phyloP scores from a whole-genome alignment of 2,797 vertebrate genomes.

The Lycodopsis pacificus region DNA sequence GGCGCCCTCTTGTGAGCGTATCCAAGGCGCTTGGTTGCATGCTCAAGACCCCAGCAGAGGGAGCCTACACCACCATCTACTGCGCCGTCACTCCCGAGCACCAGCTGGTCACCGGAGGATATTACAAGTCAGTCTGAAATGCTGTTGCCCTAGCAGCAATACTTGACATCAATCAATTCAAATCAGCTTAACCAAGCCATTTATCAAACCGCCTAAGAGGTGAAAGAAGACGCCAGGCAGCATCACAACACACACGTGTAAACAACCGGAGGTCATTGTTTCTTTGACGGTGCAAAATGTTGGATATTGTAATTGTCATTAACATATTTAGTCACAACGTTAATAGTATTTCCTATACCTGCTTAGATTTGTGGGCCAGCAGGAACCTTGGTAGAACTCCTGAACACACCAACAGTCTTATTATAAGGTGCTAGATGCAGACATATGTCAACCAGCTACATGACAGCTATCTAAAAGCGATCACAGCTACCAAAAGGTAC shows the following conservation, averaged over 20 bases:
- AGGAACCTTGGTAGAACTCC: background rate
- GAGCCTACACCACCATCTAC: constrained; percentile 78
- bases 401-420: background rate
- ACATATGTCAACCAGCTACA: background rate
- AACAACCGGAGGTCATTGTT: background rate
- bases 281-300: background rate
- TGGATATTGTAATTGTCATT: background rate
- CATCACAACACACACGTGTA: background rate
- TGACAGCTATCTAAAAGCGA: background rate
- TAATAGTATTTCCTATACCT: background rate
- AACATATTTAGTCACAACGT: background rate
- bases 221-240: background rate
- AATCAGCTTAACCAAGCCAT: background rate
- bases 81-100: constrained; percentile 75
- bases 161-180: background rate
- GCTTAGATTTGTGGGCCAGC: background rate
- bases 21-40: constrained; percentile 58
- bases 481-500: background rate
- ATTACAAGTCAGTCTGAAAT: constrained; percentile 77
- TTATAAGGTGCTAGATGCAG: background rate
- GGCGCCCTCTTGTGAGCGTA: constrained; percentile 56
- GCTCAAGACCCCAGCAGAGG: constrained; percentile 78
- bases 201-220: background rate
- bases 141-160: background rate
- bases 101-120: constrained; percentile 73